Evolutionary conservation across 1,140 invertebrate species (phyloP).

Genomic region (Tribolium madens): DNA sequence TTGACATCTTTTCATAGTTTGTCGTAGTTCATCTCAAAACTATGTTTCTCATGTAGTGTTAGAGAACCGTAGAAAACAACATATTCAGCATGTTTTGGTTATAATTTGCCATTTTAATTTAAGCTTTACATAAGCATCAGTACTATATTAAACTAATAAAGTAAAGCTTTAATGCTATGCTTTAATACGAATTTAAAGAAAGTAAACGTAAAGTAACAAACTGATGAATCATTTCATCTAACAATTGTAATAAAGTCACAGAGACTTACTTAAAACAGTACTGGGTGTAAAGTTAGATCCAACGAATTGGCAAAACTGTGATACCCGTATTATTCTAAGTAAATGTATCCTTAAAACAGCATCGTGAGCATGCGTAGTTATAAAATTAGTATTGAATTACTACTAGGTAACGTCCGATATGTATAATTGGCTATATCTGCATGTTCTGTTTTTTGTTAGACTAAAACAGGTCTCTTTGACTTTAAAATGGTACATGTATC

Average conservation of each 20-base stretch:
- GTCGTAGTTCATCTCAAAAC: constrained; percentile 55
- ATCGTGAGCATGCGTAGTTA: constrained; percentile 61
- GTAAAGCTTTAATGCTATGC: constrained; percentile 27
- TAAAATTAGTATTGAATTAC: constrained; percentile 44
- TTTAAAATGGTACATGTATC: constrained; percentile 60
- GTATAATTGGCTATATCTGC: constrained; percentile 58
- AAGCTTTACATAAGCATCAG: constrained; percentile 48
- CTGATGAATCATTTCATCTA: constrained; percentile 18
- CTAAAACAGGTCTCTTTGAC: constrained; percentile 62
- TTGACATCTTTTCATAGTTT: not conserved
- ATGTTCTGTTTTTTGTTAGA: constrained; percentile 62
- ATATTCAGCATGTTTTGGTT: constrained; percentile 57
- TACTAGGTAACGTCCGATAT: constrained; percentile 45
- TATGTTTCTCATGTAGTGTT: constrained; percentile 57
- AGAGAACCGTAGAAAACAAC: constrained; percentile 55
- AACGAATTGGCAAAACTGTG: constrained; percentile 11
- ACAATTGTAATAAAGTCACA: constrained; percentile 65
- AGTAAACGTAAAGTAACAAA: constrained; percentile 1
- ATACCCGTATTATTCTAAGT: constrained; percentile 44
- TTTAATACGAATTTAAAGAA: constrained; percentile 19
- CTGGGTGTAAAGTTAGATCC: constrained; percentile 13
- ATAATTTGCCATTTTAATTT: constrained; percentile 56
- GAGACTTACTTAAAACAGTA: constrained; percentile 57
- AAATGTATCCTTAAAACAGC: constrained; percentile 48
- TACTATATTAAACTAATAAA: constrained; percentile 26